Evolutionary conservation across 2,888 invertebrate species (phyloP).

Genomic region (Biston stratarius): DNA sequence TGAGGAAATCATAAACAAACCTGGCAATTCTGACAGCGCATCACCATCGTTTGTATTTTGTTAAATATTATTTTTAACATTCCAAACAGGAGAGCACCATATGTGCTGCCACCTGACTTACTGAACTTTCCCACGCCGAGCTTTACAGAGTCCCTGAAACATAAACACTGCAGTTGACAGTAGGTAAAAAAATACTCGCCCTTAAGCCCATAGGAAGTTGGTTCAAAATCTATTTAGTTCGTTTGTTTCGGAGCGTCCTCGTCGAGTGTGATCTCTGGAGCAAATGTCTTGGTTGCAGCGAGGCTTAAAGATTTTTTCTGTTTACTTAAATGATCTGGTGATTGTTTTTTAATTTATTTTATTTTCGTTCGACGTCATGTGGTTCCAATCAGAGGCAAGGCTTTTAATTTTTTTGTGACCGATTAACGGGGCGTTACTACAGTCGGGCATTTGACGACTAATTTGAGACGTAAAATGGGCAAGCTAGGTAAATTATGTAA

Average conservation of each 20-base stretch:
- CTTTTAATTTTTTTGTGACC: constrained; percentile 75
- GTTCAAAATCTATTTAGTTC: constrained; percentile 54
- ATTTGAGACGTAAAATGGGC: no score
- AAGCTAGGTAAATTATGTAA: background rate
- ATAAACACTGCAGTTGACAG: constrained; percentile 62
- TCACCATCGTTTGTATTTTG: constrained; percentile 68
- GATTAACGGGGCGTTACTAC: constrained; percentile 52
- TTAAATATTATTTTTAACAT: constrained; percentile 82
- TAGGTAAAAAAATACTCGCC: constrained; percentile 46
- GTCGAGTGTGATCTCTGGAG: constrained; percentile 71
- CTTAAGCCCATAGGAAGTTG: constrained; percentile 55
- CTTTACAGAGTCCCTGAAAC: constrained; percentile 67
- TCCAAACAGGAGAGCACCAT: constrained; percentile 79
- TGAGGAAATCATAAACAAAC: no score
- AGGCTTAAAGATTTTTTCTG: constrained; percentile 80
- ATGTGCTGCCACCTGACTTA: constrained; percentile 84
- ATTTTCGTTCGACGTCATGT: constrained; percentile 82
- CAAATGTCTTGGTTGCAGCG: constrained; percentile 75
- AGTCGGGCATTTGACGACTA: constrained; percentile 19
- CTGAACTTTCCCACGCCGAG: constrained; percentile 82
- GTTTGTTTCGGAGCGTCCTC: constrained; percentile 47
- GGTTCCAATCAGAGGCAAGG: constrained; percentile 81
- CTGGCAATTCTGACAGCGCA: constrained; percentile 49
- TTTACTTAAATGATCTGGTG: constrained; percentile 84
- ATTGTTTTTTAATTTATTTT: constrained; percentile 86